These are phyloP conservation scores for Calliopum simillimum DNA, from an alignment of 2,888 invertebrate species.

Conservation along the genomic window DNA sequence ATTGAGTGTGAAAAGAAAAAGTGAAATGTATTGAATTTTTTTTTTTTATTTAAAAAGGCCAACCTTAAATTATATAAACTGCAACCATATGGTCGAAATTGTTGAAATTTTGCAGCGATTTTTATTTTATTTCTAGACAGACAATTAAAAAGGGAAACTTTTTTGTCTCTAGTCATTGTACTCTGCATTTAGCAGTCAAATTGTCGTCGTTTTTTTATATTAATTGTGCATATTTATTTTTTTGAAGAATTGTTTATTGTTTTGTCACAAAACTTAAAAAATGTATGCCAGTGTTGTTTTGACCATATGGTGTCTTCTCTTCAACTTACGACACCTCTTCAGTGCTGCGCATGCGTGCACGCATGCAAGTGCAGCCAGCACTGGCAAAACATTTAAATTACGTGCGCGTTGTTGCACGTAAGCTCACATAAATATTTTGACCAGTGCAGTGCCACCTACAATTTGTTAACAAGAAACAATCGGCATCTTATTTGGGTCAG, in stretches of 20 bases:
- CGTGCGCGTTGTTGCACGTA: neutral
- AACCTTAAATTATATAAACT: slow-evolving; percentile 22
- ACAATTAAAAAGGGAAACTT: slow-evolving; percentile 17
- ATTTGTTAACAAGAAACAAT: slow-evolving; percentile 1
- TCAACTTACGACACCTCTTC: neutral
- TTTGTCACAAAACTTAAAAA: too few species aligned
- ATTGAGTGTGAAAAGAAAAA: slow-evolving; percentile 31
- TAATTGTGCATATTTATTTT: too few species aligned
- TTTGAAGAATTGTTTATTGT: too few species aligned
- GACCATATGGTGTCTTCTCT: neutral
- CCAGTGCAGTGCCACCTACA: slow-evolving; percentile 2
- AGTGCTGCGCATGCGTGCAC: neutral
- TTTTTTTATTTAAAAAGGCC: slow-evolving; percentile 36
- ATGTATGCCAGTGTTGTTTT: neutral
- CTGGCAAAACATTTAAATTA: neutral
- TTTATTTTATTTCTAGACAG: neutral
- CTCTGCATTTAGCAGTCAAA: too few species aligned
- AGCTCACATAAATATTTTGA: neutral
- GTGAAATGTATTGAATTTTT: slow-evolving; percentile 41
- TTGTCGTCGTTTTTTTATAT: too few species aligned
- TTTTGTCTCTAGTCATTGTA: neutral
- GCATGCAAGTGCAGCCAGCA: neutral
- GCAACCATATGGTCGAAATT: too few species aligned
- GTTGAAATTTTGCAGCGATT: too few species aligned
- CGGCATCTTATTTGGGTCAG: slow-evolving; percentile 16